phyloP scores from a whole-genome alignment of 2,113 vertebrate species.

The Alouatta palliata region DNA sequence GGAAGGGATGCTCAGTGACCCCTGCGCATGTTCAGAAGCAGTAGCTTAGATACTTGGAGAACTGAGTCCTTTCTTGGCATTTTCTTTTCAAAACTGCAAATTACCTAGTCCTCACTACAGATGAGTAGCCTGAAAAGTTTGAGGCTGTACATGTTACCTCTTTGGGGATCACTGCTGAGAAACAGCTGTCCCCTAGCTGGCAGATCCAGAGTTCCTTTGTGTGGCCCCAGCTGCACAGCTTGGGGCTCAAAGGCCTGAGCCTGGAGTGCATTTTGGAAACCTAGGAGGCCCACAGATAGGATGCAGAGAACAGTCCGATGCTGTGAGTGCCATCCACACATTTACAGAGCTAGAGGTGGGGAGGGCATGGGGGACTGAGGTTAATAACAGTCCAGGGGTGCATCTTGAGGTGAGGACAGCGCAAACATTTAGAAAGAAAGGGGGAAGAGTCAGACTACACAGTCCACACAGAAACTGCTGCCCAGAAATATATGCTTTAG shows the following conservation, averaged over 20 bases:
- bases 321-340: background rate
- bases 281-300: slow-evolving; percentile 34
- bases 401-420: slow-evolving; percentile 8
- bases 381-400: slow-evolving; percentile 19
- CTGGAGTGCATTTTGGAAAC: slow-evolving; percentile 51
- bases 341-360: background rate
- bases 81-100: slow-evolving; percentile 82
- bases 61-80: slow-evolving; percentile 72
- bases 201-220: slow-evolving; percentile 2
- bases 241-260: background rate
- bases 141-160: slow-evolving; percentile 77
- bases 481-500: slow-evolving; percentile 26
- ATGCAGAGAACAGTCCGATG: background rate
- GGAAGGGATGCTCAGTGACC: slow-evolving; percentile 72
- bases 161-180: slow-evolving; percentile 34
- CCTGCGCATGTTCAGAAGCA: slow-evolving; percentile 75
- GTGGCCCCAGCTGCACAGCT: slow-evolving; percentile 34
- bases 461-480: slow-evolving; percentile 37
- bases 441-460: background rate
- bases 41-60: slow-evolving; percentile 72
- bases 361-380: background rate
- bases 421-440: background rate
- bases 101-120: slow-evolving; percentile 80
- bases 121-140: slow-evolving; percentile 77
- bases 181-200: slow-evolving; percentile 19